phyloP scores from a whole-genome alignment of 2,797 vertebrate genomes.

The Hapalemur alaotrensis region DNA sequence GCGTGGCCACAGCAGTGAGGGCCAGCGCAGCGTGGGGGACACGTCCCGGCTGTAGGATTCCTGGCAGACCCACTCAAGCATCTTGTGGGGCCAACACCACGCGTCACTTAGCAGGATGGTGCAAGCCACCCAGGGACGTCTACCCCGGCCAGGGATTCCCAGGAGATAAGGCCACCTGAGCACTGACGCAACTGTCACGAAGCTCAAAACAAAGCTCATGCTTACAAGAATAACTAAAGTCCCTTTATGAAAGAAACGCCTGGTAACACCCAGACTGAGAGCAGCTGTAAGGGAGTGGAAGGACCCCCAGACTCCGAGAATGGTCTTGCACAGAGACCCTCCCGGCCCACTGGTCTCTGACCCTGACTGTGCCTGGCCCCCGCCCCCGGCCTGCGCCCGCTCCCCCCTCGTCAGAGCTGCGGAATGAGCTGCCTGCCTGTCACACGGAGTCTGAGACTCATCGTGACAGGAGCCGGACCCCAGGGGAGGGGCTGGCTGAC shows the following conservation, averaged over 20 bases:
- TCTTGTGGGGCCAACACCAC: background rate
- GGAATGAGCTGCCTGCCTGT: no score
- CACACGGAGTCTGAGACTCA: background rate
- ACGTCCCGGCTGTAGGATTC: rapidly evolving
- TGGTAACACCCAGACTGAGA: background rate
- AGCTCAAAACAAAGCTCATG: no score
- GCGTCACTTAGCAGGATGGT: background rate
- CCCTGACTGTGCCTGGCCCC: background rate
- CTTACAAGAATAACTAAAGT: background rate
- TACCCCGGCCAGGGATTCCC: background rate
- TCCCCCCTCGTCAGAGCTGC: background rate
- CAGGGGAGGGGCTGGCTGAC: no score
- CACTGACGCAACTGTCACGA: background rate
- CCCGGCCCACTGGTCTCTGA: background rate
- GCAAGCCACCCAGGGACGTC: background rate
- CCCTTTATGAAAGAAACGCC: background rate
- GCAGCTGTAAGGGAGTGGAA: background rate
- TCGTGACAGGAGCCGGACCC: background rate
- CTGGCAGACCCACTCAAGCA: background rate
- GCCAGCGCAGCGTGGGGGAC: rapidly evolving
- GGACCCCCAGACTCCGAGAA: background rate
- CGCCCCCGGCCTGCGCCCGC: background rate
- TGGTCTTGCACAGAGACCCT: background rate
- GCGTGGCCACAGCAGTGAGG: background rate
- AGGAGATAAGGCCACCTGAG: background rate